phyloP scores from a whole-genome alignment of 2,797 vertebrate species.

The Ctenopoma multispine region DNA sequence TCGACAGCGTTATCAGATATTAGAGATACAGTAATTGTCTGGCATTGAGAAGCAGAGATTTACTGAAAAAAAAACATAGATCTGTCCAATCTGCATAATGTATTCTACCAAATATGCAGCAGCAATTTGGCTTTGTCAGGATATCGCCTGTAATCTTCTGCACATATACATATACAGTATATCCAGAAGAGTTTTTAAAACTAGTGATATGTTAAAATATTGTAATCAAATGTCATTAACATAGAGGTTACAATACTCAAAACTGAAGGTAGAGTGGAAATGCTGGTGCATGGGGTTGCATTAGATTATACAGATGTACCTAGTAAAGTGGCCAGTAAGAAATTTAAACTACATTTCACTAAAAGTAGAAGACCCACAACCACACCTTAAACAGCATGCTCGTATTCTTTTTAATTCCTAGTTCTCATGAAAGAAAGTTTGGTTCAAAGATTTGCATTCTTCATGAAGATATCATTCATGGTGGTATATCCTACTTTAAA shows the following conservation, averaged over 20 bases:
- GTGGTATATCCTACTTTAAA: constrained; percentile 38
- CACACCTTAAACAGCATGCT: not conserved
- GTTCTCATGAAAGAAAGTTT: constrained; percentile 22
- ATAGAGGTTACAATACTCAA: too few species aligned
- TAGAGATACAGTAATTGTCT: not conserved
- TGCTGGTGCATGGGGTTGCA: too few species aligned
- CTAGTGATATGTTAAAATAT: too few species aligned
- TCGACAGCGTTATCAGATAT: too few species aligned
- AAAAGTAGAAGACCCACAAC: not conserved
- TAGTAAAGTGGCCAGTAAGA: not conserved
- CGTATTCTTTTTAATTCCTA: constrained; percentile 31
- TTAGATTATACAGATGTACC: too few species aligned
- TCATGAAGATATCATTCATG: constrained; percentile 22
- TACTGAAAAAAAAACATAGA: not conserved
- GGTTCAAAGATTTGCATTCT: constrained; percentile 13
- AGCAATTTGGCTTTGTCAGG: not conserved
- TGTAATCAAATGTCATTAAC: too few species aligned
- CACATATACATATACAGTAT: too few species aligned
- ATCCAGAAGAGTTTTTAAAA: too few species aligned
- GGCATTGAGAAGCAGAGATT: not conserved
- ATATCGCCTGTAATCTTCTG: not conserved
- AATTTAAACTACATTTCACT: not conserved
- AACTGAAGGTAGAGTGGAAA: too few species aligned
- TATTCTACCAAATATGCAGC: not conserved
- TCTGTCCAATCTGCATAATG: not conserved